A percentile compares a stretch with the other conserved stretches of the same genome.
Conservation (phyloP, 2,113 vertebrate species). For the Atrichornis clamosus region DNA sequence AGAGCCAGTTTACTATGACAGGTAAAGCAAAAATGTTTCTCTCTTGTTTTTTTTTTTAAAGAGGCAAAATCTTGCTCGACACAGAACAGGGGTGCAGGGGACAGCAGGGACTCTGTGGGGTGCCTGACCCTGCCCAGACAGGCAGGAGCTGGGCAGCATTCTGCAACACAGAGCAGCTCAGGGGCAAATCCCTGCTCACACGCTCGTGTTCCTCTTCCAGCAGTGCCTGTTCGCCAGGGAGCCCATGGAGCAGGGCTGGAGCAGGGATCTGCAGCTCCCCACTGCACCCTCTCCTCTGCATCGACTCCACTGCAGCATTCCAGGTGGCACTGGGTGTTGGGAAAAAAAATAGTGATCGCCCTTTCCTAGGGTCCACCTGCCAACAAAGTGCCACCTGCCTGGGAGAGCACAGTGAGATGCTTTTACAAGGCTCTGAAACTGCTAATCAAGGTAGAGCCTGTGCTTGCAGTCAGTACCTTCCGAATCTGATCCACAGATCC, state of each 20-base stretch:
- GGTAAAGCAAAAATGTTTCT: background rate
- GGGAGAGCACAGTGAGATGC: background rate
- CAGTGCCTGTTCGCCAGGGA: background rate
- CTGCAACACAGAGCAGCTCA: background rate
- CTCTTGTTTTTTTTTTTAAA: background rate
- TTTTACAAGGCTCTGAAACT: background rate
- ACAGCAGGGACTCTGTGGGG: background rate
- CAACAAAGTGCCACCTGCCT: background rate
- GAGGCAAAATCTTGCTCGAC: background rate
- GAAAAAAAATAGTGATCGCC: background rate
- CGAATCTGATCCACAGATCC: background rate
- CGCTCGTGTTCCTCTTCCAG: fast-evolving
- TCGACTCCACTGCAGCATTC: background rate
- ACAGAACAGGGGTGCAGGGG: background rate
- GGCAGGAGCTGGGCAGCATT: background rate
- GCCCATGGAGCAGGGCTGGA: background rate
- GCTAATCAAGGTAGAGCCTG: background rate
- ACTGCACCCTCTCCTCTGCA: background rate
- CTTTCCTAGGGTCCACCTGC: background rate
- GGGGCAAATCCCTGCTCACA: background rate
- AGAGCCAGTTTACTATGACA: background rate
- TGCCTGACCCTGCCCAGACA: background rate
- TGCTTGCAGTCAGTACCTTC: background rate
- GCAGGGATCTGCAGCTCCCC: background rate
- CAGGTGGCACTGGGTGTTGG: background rate